Base-by-base conservation (phyloP, 2,888 invertebrate genomes). In the Caenorhabditis sulstoni region DNA sequence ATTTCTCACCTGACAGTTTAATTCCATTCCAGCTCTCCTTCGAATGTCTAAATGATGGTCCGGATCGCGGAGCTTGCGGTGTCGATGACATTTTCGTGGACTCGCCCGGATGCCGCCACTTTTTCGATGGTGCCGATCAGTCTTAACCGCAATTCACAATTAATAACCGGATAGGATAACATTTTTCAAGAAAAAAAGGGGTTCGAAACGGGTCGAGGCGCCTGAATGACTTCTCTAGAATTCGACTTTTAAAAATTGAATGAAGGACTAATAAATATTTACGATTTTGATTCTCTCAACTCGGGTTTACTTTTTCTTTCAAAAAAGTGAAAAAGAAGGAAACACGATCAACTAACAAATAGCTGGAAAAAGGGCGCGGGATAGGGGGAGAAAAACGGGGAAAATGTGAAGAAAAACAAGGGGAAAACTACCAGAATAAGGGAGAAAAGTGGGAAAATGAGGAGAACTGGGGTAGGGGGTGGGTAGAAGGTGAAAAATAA, bases 11-110 rank as follows among this genome's bases (percentile, higher is more conserved):
- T n/a, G n/a, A n/a, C n/a, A n/a, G 29, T 29, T 29, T 29, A n/a
- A n/a, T n/a, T n/a, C n/a, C n/a, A 52, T 76, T 86, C 8, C 83
- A 89, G 87, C 61, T 89, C 35, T 84, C 87, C 2, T 89, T 88
- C 74, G 88, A 89, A 75, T 89, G 89, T 61, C 80, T 85, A 4
- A 88, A 88, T 62, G 64, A 75, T 18, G 88, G 88, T 12, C 59
- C 55, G 14, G 85, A 81, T 70, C 82, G 85, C 52, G 89, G 88
- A 8, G 87, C 87, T 0, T 89, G 89, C 66, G 89, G 88, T 12
- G 39, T 89, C 9, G 88, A 89, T 67, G 85, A 87, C 50, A 77
- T 88, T n/a, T 82, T 82, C 35, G 73, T 87, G 20, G 64, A 78
- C 22, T 75, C 81, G 41, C 50, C 76, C 14, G 66, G 78, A 52